Evolutionary conservation across 2,888 invertebrate species (phyloP).

Genomic region (Hydropsyche betteni): DNA sequence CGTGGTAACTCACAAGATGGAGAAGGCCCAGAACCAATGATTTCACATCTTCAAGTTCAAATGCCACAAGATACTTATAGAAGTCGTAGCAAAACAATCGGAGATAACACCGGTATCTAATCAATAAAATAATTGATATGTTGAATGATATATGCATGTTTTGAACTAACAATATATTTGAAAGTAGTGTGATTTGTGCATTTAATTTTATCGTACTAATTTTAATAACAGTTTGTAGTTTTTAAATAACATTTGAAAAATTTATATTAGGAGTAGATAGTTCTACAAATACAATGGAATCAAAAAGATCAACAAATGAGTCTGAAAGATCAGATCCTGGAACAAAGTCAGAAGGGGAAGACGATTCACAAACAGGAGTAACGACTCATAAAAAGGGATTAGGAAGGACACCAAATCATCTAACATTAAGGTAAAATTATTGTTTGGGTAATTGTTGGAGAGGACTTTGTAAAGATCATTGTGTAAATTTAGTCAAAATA

Average conservation of each 20-base stretch:
- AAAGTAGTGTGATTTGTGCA: not conserved
- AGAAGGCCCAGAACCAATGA: constrained; percentile 64
- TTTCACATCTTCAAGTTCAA: constrained; percentile 57
- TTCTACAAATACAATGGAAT: constrained; percentile 54
- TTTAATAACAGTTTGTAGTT: constrained; percentile 7
- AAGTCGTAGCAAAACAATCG: constrained; percentile 90
- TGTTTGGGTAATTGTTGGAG: not conserved
- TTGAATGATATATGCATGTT: constrained; percentile 20
- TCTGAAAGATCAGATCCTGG: constrained; percentile 74
- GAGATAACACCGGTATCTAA: constrained; percentile 78
- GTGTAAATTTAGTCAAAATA: not conserved
- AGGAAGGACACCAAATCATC: constrained; percentile 92
- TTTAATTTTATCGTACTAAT: not conserved
- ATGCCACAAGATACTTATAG: constrained; percentile 70
- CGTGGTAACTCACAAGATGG: constrained; percentile 76
- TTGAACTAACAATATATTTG: constrained; percentile 36
- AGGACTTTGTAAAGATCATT: not conserved
- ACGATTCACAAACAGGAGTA: constrained; percentile 78
- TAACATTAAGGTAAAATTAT: constrained; percentile 76
- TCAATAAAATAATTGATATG: not conserved
- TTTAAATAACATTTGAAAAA: constrained; percentile 23
- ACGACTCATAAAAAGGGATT: constrained; percentile 71
- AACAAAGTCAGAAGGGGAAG: constrained; percentile 87
- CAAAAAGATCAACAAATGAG: constrained; percentile 59
- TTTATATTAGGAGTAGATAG: constrained; percentile 46